Conservation (phyloP, 2,113 vertebrate genomes). For the Gorsachius goisagi region DNA sequence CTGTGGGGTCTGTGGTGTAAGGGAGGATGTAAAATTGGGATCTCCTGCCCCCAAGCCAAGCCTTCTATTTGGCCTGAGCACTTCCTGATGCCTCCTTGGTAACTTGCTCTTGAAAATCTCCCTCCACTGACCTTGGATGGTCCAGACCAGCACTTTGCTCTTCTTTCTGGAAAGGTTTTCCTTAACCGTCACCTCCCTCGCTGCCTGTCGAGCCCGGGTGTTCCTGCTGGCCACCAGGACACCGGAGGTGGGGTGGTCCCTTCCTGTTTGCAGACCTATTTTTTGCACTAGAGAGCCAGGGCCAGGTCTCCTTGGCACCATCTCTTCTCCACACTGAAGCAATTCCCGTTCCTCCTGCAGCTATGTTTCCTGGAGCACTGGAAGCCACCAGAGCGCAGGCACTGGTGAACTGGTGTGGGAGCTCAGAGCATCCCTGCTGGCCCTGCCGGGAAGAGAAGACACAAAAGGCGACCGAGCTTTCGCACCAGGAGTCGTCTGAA, state of each 20-base stretch:
- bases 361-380: background rate
- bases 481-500: background rate
- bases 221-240: background rate
- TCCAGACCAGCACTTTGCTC: background rate
- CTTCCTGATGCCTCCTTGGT: background rate
- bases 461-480: fast-evolving
- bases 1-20: background rate
- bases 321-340: background rate
- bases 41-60: background rate
- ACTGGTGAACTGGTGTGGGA: fast-evolving
- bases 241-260: background rate
- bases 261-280: background rate
- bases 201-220: background rate
- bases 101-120: background rate
- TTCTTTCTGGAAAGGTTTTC: background rate
- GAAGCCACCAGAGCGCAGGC: background rate
- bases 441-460: background rate
- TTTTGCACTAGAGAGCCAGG: background rate
- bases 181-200: background rate
- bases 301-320: background rate
- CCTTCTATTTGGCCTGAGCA: background rate
- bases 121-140: background rate
- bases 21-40: background rate
- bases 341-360: background rate
- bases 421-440: background rate